Percentiles rank a stretch among this genome's conserved stretches.
Conservation (phyloP, 2,797 vertebrate genomes). For the Glyptemys insculpta region DNA sequence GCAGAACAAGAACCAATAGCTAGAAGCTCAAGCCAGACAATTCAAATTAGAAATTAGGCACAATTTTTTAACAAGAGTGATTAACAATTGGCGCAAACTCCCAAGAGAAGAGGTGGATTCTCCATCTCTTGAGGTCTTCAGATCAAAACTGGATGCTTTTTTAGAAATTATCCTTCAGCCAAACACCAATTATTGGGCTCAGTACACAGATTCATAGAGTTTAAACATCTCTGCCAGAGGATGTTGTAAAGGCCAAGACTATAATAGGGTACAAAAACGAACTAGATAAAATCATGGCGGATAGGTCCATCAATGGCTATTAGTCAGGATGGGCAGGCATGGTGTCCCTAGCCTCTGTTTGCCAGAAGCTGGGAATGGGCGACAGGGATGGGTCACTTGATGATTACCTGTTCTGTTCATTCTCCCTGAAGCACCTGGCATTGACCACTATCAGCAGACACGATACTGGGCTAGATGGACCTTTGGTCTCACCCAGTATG, state of each 20-base stretch:
- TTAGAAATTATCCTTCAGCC: neutral
- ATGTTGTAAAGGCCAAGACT: too few species aligned
- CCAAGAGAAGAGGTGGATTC: neutral
- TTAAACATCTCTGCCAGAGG: too few species aligned
- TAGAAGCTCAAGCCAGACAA: neutral
- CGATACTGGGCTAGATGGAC: neutral
- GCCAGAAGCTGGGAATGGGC: too few species aligned
- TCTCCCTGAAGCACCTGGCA: too few species aligned
- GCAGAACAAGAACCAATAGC: neutral
- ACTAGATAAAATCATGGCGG: too few species aligned
- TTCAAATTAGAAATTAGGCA: neutral
- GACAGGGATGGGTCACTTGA: too few species aligned
- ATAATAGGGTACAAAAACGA: too few species aligned
- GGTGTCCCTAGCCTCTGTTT: too few species aligned
- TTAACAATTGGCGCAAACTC: neutral
- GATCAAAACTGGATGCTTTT: neutral
- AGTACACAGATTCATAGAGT: neutral
- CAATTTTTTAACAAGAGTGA: neutral
- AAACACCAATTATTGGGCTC: neutral
- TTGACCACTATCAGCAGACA: too few species aligned
- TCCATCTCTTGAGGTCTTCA: neutral
- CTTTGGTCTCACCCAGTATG: neutral
- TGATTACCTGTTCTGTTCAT: too few species aligned
- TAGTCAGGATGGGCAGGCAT: too few species aligned
- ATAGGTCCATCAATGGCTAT: too few species aligned